phyloP scores from a whole-genome alignment of 2,797 vertebrate species.

The Chaunax sp. region DNA sequence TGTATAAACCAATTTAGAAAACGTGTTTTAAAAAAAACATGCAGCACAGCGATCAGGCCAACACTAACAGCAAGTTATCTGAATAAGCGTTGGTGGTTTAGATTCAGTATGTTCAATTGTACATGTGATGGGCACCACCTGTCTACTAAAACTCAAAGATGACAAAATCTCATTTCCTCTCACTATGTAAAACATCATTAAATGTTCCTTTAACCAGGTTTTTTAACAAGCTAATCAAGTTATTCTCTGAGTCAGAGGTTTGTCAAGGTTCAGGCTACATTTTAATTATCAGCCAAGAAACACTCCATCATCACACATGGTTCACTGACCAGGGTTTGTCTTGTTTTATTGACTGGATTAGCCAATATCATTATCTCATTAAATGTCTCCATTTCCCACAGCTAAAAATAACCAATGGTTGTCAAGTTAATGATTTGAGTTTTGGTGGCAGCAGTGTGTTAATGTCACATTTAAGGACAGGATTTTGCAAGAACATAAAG shows the following conservation, averaged over 20 bases:
- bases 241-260: conserved; percentile 40
- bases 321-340: conserved; percentile 48
- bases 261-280: conserved; percentile 59
- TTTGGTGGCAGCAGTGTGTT: not conserved
- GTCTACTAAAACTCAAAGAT: conserved; percentile 19
- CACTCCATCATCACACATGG: conserved; percentile 40
- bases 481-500: not conserved
- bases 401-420: not conserved
- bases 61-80: not conserved
- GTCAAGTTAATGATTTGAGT: too few relatives aligned
- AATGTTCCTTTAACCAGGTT: conserved; percentile 40
- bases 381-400: conserved; percentile 16
- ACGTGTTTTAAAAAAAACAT: not conserved
- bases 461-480: not conserved
- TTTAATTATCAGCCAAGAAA: conserved; percentile 67
- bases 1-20: not conserved
- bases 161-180: conserved; percentile 13
- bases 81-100: not conserved
- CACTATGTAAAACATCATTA: conserved; percentile 6
- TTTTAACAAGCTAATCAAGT: conserved; percentile 61
- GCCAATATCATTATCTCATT: conserved; percentile 21
- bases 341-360: conserved; percentile 49
- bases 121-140: conserved; percentile 1
- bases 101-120: not conserved
- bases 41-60: not conserved